phyloP scores from a whole-genome alignment of 2,797 vertebrate genomes.

The Pseudotriccus pelzelni region DNA sequence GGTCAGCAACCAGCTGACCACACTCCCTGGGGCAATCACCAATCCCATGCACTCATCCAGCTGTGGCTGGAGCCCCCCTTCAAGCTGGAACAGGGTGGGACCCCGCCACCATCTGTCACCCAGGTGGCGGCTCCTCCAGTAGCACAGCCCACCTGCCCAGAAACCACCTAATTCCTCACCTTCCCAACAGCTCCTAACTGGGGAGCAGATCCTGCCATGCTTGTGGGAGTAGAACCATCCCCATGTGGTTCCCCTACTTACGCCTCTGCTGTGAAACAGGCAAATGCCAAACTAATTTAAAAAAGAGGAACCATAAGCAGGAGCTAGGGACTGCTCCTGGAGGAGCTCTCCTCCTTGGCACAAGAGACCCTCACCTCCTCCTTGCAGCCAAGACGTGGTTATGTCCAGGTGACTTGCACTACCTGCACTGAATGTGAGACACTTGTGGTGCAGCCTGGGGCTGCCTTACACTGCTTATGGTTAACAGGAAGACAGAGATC shows the following conservation, averaged over 20 bases:
- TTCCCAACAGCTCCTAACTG: neutral
- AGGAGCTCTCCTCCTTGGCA: neutral
- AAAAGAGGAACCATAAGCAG: neutral
- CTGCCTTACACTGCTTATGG: neutral
- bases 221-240: neutral
- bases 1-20: neutral
- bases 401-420: neutral
- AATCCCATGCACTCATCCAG: neutral
- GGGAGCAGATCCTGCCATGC: neutral
- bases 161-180: neutral
- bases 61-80: neutral
- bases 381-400: neutral
- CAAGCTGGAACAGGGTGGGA: neutral
- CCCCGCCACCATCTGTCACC: neutral
- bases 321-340: neutral
- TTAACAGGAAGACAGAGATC: neutral
- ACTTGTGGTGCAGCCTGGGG: fast-evolving
- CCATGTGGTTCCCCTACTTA: neutral
- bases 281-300: neutral
- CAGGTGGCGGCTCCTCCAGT: neutral
- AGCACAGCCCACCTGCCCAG: neutral
- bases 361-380: neutral
- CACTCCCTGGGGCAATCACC: neutral
- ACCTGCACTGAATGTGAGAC: neutral
- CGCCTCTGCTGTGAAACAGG: neutral